A percentile compares a stretch with the other conserved stretches of the same genome.
phyloP scores from a whole-genome alignment of 35 echinoderm and acorn worm genomes.

The Heliocidaris tuberculata region DNA sequence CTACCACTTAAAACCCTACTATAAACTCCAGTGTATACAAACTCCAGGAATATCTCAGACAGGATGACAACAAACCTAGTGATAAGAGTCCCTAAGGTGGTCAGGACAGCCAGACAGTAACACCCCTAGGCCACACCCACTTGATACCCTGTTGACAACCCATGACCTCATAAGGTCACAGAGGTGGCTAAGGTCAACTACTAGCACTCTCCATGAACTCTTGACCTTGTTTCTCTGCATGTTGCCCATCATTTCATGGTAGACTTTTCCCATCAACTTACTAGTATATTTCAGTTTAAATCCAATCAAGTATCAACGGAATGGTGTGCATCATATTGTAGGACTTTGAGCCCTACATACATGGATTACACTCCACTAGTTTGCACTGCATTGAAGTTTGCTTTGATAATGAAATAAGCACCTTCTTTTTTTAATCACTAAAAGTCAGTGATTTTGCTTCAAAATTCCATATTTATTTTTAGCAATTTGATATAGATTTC shows the following conservation, averaged over 20 bases:
- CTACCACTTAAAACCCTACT: background rate
- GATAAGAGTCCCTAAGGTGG: background rate
- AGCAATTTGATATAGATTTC: no score
- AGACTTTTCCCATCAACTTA: no score
- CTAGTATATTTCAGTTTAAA: no score
- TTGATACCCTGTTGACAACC: background rate
- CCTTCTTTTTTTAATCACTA: no score
- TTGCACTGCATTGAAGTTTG: no score
- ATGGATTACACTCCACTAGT: no score
- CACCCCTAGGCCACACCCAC: background rate
- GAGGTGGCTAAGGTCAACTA: background rate
- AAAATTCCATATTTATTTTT: no score
- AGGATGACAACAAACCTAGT: background rate
- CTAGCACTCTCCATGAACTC: background rate
- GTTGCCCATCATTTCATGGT: background rate
- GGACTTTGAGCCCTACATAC: no score
- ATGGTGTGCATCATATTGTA: no score
- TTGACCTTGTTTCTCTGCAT: slow-evolving; percentile 10
- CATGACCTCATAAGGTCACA: background rate
- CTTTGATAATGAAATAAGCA: no score
- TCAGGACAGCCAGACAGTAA: background rate
- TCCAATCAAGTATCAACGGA: no score
- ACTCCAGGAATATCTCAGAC: background rate
- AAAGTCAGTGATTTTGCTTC: no score
- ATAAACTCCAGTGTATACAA: background rate